Evolutionary conservation across 1,140 invertebrate genomes (phyloP), one percentile per base, ranked within the genome.

Genomic region (Drosophila miranda): DNA sequence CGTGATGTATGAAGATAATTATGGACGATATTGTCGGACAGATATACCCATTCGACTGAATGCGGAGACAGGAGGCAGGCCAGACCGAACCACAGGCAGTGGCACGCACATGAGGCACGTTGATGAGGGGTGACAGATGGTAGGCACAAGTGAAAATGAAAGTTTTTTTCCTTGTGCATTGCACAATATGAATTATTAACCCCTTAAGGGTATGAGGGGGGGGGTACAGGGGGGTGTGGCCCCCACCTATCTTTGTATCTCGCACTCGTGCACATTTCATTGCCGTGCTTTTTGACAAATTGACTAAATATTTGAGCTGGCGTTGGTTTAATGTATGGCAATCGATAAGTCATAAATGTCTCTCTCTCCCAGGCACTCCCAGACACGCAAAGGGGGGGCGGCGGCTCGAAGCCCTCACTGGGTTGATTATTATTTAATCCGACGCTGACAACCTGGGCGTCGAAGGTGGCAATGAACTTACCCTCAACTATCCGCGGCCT

Each of bases 301-400:
- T 86, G 82, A 75, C 78, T 87, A 86, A 86, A 82, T 81, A 87
- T 75, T 77, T 59, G 52, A 72, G 82, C 74, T 68, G 82, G 82
- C 75, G 82, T 67, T 72, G 62, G 63, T 51, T 2, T 71, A 87
- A 82, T 82, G 77, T 78, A 88, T 82, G 72, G 62, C 75, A 86
- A 86, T 86, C 78, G 78, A 87, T 87, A 78, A 76, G 78, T 86
- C 82, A 87, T 87, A 82, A 86, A 87, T 86, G 84, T 75, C 74
- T 82, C 70, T 46, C 63, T 74, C 68, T 61, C 55, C 43, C 55
- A n/a, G n/a, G n/a, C n/a, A 2, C 28, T 4, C 26, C 38, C 80
- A 81, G 56, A 63, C 81, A 86, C 82, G 82, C 82, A 81, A 72
- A 67, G 66, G 55, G 23, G 16, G 16, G 16, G 16, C 0, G 16